A percentile compares a stretch with the other conserved stretches of the same genome.
Evolutionary conservation across 64 coral and sea anemone genomes (phyloP).

Genomic region (Astreopora myriophthalma): DNA sequence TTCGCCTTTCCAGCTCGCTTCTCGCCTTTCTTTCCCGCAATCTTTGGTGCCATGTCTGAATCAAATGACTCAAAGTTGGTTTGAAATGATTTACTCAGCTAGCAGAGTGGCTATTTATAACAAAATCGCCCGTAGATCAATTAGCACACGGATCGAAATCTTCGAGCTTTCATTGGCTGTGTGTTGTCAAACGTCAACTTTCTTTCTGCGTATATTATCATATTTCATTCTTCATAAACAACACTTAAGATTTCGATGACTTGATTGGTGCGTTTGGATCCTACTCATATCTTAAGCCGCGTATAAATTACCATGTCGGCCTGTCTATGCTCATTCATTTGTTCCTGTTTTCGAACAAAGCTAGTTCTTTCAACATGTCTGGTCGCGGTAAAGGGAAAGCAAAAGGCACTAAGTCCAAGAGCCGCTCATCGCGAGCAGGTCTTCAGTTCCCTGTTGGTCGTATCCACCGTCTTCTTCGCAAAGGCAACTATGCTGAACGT

Average conservation of each 20-base stretch:
- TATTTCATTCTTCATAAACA: too few species aligned
- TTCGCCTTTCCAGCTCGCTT: constrained; percentile 27
- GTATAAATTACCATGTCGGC: not conserved
- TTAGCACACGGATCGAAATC: not conserved
- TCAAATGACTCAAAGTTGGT: not conserved
- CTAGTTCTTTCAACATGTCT: constrained; percentile 1
- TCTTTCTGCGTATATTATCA: too few species aligned
- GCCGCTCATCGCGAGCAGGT: not conserved
- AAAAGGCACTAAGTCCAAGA: not conserved
- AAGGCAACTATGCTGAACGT: not conserved
- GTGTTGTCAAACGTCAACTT: too few species aligned
- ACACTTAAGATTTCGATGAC: not conserved
- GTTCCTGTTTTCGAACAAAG: not conserved
- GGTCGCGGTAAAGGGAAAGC: not conserved
- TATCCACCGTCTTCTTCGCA: not conserved
- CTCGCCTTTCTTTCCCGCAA: constrained; percentile 45
- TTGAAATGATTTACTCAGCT: not conserved
- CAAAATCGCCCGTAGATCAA: not conserved
- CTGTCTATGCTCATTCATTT: not conserved
- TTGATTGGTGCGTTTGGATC: not conserved
- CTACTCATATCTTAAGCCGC: not conserved
- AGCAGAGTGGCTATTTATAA: not conserved
- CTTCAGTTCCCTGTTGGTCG: not conserved
- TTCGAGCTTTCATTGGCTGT: not conserved
- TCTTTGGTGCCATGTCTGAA: not conserved